phyloP scores from a whole-genome alignment of 2,113 vertebrate genomes.

The Pachypanchax playfairii region DNA sequence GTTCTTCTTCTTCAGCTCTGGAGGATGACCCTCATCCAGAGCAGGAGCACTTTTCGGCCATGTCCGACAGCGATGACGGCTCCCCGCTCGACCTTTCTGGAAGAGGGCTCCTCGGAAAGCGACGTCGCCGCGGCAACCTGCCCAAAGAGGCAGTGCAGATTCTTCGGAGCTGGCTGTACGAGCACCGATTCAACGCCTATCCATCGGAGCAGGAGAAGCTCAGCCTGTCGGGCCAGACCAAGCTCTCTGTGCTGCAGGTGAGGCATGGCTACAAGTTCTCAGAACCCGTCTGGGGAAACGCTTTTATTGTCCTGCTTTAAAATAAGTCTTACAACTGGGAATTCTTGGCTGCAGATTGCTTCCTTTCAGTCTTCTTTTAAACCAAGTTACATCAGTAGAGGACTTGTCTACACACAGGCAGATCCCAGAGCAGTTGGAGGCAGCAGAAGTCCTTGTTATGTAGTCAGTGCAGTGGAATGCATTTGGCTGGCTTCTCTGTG shows the following conservation, averaged over 20 bases:
- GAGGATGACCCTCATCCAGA: slow-evolving; percentile 70
- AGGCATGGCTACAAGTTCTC: slow-evolving; percentile 39
- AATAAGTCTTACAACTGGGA: too few species aligned
- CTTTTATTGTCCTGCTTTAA: neutral
- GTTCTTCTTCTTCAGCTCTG: slow-evolving; percentile 54
- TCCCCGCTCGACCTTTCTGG: slow-evolving; percentile 83
- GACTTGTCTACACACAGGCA: slow-evolving; percentile 27
- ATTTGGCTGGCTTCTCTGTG: slow-evolving; percentile 61
- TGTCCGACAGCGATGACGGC: slow-evolving; percentile 93
- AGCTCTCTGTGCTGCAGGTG: slow-evolving; percentile 94
- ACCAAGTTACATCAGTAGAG: slow-evolving; percentile 36
- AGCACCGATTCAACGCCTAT: slow-evolving; percentile 96
- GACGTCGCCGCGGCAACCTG: slow-evolving; percentile 92
- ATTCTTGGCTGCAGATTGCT: neutral
- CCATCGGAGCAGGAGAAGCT: slow-evolving; percentile 96
- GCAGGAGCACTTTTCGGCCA: slow-evolving; percentile 78
- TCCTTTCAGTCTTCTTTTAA: slow-evolving; percentile 36
- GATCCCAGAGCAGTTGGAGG: slow-evolving; percentile 48
- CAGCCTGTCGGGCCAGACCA: slow-evolving; percentile 89
- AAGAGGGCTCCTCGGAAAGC: slow-evolving; percentile 81
- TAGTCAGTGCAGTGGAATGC: slow-evolving; percentile 73
- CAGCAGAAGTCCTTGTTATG: slow-evolving; percentile 55
- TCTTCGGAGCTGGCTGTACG: slow-evolving; percentile 93
- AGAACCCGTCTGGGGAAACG: slow-evolving; percentile 6
- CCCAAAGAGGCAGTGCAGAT: slow-evolving; percentile 96